Evolutionary conservation across 2,113 vertebrate genomes (phyloP), one percentile per base, ranked within the genome.

Genomic region (Aegithalos caudatus): DNA sequence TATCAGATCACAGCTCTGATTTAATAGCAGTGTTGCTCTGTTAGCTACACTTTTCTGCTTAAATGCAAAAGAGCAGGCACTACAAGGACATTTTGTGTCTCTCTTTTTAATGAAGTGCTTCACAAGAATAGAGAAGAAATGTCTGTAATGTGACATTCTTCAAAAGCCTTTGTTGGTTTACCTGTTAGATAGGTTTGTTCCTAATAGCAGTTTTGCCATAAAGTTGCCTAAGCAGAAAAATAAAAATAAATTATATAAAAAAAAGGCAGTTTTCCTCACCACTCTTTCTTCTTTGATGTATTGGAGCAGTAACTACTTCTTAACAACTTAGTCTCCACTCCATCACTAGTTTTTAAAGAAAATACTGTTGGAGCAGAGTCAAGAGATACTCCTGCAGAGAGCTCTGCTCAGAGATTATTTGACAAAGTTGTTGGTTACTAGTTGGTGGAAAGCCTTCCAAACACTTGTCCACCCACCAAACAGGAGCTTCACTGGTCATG

Each of bases 91-190:
- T 65, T 96, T 97, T 91, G 28, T 91, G 58, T 62, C 64, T 83
- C 72, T 74, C 17, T 56, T 74, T 72, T 81, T 81, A 96, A 86
- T 35, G 56, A 81, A 61, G 37, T 88, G 21, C 50, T 84, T 88
- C 92, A 88, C 38, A 70, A 90, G 67, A 95, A 96, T 47, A 95
- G 81, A 95, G 94, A 94, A 67, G 3, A 83, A 90, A 71, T 94
- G 73, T 70, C 94, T 92, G 86, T n/a, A 88, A 86, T 56, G 60
- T 44, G 74, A 94, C 70, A 56, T 88, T 86, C 86, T 91, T 95
- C 80, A 80, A 70, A 95, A 73, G 28, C 50, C 67, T 85, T 80
- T 66, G 37, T 33, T 61, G 28, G 87, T 86, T 53, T 64, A 37
- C 16, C 76, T 91, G 37, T 64, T 66, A 79, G 17, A 37, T 38